These are phyloP conservation scores for Choloepus hoffmanni DNA, from an alignment of 2,113 vertebrate species.

Conservation along the genomic window DNA sequence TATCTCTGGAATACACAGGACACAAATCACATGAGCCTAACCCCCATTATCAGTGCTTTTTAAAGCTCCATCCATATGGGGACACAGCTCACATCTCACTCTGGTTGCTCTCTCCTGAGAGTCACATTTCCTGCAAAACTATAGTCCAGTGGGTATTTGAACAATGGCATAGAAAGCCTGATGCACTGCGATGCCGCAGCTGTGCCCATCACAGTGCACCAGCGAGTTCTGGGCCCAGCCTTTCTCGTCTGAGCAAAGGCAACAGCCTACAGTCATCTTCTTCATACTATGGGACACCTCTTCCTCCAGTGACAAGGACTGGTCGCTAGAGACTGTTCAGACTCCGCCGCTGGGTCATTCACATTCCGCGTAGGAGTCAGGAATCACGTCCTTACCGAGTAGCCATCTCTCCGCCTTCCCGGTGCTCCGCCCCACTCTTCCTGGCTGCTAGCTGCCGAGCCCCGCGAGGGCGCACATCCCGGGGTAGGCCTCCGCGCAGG, in stretches of 20 bases:
- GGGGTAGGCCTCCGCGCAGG: slow-evolving; percentile 87
- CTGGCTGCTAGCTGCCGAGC: slow-evolving; percentile 77
- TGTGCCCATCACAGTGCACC: slow-evolving; percentile 93
- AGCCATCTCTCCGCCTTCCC: slow-evolving; percentile 64
- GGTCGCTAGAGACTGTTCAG: slow-evolving; percentile 97
- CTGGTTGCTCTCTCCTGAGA: slow-evolving; percentile 99
- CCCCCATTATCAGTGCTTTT: slow-evolving; percentile 78
- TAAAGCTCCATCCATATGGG: too few species aligned
- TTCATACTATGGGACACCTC: slow-evolving; percentile 97
- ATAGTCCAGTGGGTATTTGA: slow-evolving; percentile 99
- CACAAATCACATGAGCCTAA: slow-evolving; percentile 99
- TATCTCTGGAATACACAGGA: slow-evolving; percentile 99
- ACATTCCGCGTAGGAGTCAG: slow-evolving; percentile 88
- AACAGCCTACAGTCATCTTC: slow-evolving; percentile 95
- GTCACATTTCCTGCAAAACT: slow-evolving; percentile 99
- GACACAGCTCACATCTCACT: slow-evolving; percentile 84
- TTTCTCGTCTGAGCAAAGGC: slow-evolving; percentile 94
- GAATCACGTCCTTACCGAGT: slow-evolving; percentile 88
- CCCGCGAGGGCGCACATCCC: slow-evolving; percentile 78
- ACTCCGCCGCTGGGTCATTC: slow-evolving; percentile 88
- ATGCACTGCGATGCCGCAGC: slow-evolving; percentile 94
- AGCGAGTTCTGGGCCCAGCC: slow-evolving; percentile 94
- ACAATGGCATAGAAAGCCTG: slow-evolving; percentile 99
- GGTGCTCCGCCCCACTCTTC: slow-evolving; percentile 69
- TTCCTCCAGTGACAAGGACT: slow-evolving; percentile 94